Percentiles rank a stretch among this genome's conserved stretches.
These are phyloP conservation scores for Wiebesia pumilae DNA, from an alignment of 1,140 invertebrate genomes.

Conservation along the genomic window DNA sequence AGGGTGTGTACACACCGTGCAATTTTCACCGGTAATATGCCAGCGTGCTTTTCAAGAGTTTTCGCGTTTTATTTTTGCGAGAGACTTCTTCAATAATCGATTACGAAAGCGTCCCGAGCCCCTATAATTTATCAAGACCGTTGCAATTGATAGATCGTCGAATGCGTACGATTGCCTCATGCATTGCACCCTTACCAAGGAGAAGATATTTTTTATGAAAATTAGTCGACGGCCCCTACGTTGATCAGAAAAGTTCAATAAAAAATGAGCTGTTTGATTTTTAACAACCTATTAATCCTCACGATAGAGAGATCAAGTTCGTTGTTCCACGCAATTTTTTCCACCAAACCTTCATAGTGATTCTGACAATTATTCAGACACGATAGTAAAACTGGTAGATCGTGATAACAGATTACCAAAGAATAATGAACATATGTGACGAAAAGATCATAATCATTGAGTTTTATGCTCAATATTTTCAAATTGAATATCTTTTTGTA, in stretches of 20 bases:
- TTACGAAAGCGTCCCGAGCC: constrained; percentile 38
- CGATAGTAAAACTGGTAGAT: background rate
- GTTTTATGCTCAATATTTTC: background rate
- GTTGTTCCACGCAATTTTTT: background rate
- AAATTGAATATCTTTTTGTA: too few relatives aligned
- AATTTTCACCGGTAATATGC: background rate
- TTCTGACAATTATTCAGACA: background rate
- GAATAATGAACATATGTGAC: background rate
- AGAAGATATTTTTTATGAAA: constrained; percentile 40
- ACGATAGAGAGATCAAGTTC: background rate
- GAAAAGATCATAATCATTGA: background rate
- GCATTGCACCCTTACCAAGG: background rate
- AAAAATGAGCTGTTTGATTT: constrained; percentile 11
- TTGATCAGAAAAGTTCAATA: constrained; percentile 36
- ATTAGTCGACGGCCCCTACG: background rate
- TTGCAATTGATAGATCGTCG: constrained; percentile 38
- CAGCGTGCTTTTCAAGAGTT: too few relatives aligned
- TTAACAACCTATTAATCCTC: background rate
- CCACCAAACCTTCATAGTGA: background rate
- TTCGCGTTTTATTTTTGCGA: background rate
- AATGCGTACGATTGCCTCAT: background rate
- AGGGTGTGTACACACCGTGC: too few relatives aligned
- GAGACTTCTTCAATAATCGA: constrained; percentile 16
- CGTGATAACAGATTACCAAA: background rate
- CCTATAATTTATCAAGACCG: constrained; percentile 44